Conservation (phyloP, 2,888 invertebrate species). For the Eugnorisma glareosa region DNA sequence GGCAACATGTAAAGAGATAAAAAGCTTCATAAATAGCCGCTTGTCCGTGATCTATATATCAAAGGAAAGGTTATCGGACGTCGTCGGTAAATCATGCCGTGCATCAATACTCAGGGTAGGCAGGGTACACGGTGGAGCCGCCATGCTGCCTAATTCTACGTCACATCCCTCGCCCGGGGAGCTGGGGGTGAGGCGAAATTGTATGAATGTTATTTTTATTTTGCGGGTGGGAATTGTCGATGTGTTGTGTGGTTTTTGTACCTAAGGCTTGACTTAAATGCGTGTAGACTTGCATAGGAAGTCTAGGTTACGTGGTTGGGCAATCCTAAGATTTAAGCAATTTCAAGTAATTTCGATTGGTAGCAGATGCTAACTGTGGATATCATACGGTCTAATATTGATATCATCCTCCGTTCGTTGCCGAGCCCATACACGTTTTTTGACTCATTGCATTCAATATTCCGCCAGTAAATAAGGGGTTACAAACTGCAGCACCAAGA, state of each 20-base stretch:
- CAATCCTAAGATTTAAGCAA: background rate
- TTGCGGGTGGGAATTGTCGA: background rate
- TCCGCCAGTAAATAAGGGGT: background rate
- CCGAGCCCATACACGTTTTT: background rate
- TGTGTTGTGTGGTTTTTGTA: background rate
- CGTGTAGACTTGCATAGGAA: background rate
- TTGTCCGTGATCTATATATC: slow-evolving; percentile 62
- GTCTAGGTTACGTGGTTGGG: background rate
- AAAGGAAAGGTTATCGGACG: slow-evolving; percentile 61
- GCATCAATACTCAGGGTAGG: slow-evolving; percentile 40
- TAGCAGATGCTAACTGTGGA: background rate
- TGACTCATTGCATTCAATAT: background rate
- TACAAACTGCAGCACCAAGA: slow-evolving; percentile 4
- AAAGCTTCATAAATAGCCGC: slow-evolving; percentile 52
- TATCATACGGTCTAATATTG: background rate
- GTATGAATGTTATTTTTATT: slow-evolving; percentile 27
- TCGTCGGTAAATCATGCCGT: slow-evolving; percentile 55
- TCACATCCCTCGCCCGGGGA: slow-evolving; percentile 32
- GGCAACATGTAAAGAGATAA: slow-evolving; percentile 54
- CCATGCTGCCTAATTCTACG: slow-evolving; percentile 56
- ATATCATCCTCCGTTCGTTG: background rate
- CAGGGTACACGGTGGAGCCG: slow-evolving; percentile 45
- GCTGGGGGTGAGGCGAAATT: slow-evolving; percentile 14
- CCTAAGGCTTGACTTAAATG: background rate
- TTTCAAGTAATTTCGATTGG: background rate